A percentile compares a stretch with the other conserved stretches of the same genome.
These are phyloP conservation scores for Vicugna pacos DNA, from an alignment of 2,113 vertebrate genomes.

Conservation along the genomic window DNA sequence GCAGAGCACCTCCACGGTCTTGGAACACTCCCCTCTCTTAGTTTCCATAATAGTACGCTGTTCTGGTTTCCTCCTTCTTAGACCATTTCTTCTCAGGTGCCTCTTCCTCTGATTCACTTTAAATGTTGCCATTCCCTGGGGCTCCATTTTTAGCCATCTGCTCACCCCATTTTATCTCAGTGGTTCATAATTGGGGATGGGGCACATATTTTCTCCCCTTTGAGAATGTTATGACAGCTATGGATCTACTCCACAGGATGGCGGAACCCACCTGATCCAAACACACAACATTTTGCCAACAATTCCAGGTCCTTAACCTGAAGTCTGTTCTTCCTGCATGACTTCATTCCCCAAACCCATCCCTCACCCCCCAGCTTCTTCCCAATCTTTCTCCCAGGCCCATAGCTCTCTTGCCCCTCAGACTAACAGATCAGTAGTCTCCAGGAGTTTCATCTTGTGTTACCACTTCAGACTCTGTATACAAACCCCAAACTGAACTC, in stretches of 20 bases:
- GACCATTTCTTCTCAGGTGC: background rate
- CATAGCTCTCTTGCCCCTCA: background rate
- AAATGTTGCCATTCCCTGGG: background rate
- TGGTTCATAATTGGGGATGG: background rate
- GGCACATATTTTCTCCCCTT: background rate
- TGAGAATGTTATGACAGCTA: background rate
- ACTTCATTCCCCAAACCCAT: background rate
- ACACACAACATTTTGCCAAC: background rate
- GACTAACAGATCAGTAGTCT: background rate
- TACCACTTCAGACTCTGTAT: background rate
- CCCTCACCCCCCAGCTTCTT: background rate
- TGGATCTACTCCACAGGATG: background rate
- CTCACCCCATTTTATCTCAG: background rate
- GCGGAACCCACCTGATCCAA: too few species aligned
- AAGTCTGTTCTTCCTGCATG: background rate
- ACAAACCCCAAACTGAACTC: background rate
- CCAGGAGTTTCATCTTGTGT: background rate
- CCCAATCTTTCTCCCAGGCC: background rate
- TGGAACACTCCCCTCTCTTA: too few species aligned
- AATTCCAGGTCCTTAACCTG: background rate
- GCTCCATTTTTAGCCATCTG: background rate
- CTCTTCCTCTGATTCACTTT: background rate
- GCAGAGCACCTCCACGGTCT: background rate
- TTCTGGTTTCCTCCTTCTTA: background rate
- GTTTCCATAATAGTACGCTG: background rate